Evolutionary conservation across 2,113 vertebrate genomes (phyloP), one percentile per base, ranked within the genome.

Genomic region (Trochalopteron elliotii): DNA sequence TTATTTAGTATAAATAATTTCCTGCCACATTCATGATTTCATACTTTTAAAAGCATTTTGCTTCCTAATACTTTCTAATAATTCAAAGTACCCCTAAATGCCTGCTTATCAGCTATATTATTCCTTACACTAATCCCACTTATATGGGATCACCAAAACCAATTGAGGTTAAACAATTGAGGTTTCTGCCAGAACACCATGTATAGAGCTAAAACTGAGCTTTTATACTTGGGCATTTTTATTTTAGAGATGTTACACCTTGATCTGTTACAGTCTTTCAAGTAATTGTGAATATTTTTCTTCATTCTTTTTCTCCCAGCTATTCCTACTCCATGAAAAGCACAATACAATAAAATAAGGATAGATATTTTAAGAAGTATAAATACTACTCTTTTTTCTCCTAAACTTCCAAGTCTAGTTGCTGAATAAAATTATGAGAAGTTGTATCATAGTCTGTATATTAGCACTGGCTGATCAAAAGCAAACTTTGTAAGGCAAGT

Each of bases 391-490:
- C 20, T 78, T 71, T 84, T 91, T 55, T 94, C 56, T 80, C 63
- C 45, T 85, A 85, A 94, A 79, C 18, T 91, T n/a, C 27, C 23
- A 61, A 47, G 87, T 87, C 70, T 65, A 68, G 44, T 69, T 79
- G 28, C 44, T 89, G 50, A 93, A 93, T 87, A 76, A 95, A 90
- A 87, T 93, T 57, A 69, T 39, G n/a, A 24, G 83, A 33, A 25
- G 33, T 89, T 79, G 15, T 83, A 50, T 91, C 67, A 80, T 16
- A 80, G 23, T 87, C 63, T 27, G 30, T 65, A 85, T 61, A 93
- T 69, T 75, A 93, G 83, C 61, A 61, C 49, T 69, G 21, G 15
- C 67, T 94, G 94, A 94, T 93, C 87, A 89, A 95, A 96, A 76
- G 65, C 21, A 50, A 97, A 83, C 37, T 85, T 87, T 82, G 83